These are phyloP conservation scores for Philhelius pedissequus DNA, from an alignment of 2,888 invertebrate species.

Conservation along the genomic window DNA sequence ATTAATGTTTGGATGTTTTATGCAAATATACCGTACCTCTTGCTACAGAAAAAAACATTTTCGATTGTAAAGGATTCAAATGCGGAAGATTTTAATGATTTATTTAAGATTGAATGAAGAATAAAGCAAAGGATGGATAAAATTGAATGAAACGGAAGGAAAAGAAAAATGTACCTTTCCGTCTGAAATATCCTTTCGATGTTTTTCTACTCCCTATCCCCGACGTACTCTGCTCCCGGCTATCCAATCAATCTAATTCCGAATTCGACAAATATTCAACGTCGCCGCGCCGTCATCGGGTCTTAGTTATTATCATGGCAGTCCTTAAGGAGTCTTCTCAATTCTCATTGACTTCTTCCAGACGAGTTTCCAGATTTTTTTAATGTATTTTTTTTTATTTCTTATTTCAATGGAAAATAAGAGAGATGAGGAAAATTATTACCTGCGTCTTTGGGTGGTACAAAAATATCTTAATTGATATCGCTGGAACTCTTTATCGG, in stretches of 20 bases:
- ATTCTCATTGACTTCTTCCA: constrained; percentile 7
- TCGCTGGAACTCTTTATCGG: not conserved
- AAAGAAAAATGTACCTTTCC: not conserved
- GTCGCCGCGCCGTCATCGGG: not conserved
- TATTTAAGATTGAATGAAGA: constrained; percentile 44
- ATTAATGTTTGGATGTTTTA: constrained; percentile 57
- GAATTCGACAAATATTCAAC: not conserved
- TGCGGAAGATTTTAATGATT: constrained; percentile 67
- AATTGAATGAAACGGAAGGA: not conserved
- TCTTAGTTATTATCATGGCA: not conserved
- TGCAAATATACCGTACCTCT: constrained; percentile 53
- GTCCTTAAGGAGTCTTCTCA: not conserved
- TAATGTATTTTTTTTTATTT: not conserved
- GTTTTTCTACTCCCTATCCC: not conserved
- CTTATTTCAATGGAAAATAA: not conserved
- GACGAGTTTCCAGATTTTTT: not conserved
- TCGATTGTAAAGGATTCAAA: constrained; percentile 56
- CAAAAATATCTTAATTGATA: constrained; percentile 7
- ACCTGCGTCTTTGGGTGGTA: not conserved
- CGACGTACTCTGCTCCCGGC: not conserved
- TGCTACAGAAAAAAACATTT: constrained; percentile 1
- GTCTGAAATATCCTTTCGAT: not conserved
- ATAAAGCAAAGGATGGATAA: not conserved
- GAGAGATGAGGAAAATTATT: not conserved
- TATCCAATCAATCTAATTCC: constrained; percentile 45